phyloP scores from a whole-genome alignment of 2,113 vertebrate genomes.

The Aviceda subcristata region DNA sequence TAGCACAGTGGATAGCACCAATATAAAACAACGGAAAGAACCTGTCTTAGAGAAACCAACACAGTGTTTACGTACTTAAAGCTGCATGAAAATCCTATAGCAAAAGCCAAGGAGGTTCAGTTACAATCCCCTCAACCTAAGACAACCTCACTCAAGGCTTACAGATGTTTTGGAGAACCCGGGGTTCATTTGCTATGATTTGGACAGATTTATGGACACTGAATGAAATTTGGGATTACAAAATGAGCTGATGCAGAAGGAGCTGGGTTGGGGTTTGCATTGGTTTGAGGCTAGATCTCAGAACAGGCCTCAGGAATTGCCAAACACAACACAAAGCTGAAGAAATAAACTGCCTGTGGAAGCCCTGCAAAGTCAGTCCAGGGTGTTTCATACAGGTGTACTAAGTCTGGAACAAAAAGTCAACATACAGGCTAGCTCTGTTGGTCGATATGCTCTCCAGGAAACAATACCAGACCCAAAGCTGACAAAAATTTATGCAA shows the following conservation, averaged over 20 bases:
- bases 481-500: not conserved
- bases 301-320: not conserved
- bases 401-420: not conserved
- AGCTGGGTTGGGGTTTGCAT: not conserved
- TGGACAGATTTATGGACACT: not conserved
- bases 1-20: slow-evolving; percentile 16
- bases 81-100: not conserved
- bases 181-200: not conserved
- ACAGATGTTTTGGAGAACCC: not conserved
- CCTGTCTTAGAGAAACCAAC: slow-evolving; percentile 48
- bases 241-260: not conserved
- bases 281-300: not conserved
- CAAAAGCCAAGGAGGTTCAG: not conserved
- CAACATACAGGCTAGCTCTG: not conserved
- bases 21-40: slow-evolving; percentile 63
- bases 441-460: not conserved
- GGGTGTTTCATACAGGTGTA: not conserved
- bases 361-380: not conserved
- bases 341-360: not conserved
- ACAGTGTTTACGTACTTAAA: not conserved
- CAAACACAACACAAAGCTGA: not conserved
- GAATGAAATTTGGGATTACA: not conserved
- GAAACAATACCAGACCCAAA: not conserved
- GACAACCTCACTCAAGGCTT: not conserved
- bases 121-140: not conserved